Conservation (phyloP, 2,888 invertebrate genomes). For the Zaprionus obscuricornis region DNA sequence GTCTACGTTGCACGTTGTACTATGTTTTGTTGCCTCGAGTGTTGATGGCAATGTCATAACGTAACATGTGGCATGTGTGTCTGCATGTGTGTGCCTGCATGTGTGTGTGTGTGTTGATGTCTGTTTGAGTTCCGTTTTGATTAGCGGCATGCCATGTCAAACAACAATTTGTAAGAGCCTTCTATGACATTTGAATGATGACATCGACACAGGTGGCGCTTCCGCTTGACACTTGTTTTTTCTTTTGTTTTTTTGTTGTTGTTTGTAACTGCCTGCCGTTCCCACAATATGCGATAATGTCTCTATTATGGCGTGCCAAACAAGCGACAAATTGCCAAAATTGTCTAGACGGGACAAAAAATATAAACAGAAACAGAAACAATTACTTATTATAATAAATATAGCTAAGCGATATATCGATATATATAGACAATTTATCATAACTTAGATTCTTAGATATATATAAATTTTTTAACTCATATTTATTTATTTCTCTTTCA, state of each 20-base stretch:
- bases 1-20: neutral
- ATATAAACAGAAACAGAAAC: no score
- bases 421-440: no score
- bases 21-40: slow-evolving; percentile 22
- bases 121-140: slow-evolving; percentile 66
- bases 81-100: slow-evolving; percentile 4
- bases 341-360: slow-evolving; percentile 43
- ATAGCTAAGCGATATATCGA: no score
- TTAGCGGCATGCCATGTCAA: slow-evolving; percentile 80
- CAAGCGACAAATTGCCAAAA: slow-evolving; percentile 73
- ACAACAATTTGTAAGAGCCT: slow-evolving; percentile 74
- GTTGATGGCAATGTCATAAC: slow-evolving; percentile 33
- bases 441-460: no score
- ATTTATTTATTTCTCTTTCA: slow-evolving; percentile 9
- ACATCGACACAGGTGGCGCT: slow-evolving; percentile 69
- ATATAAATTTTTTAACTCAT: slow-evolving; percentile 16
- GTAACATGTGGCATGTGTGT: slow-evolving; percentile 36
- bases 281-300: slow-evolving; percentile 49
- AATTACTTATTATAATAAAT: no score
- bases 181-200: slow-evolving; percentile 78
- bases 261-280: slow-evolving; percentile 10
- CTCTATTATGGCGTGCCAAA: slow-evolving; percentile 74
- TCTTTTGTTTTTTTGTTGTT: slow-evolving; percentile 10
- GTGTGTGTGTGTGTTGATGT: slow-evolving; percentile 18
- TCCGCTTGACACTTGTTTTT: slow-evolving; percentile 63